Conservation (phyloP, 2,113 vertebrate species). For the Neoarius graeffei region DNA sequence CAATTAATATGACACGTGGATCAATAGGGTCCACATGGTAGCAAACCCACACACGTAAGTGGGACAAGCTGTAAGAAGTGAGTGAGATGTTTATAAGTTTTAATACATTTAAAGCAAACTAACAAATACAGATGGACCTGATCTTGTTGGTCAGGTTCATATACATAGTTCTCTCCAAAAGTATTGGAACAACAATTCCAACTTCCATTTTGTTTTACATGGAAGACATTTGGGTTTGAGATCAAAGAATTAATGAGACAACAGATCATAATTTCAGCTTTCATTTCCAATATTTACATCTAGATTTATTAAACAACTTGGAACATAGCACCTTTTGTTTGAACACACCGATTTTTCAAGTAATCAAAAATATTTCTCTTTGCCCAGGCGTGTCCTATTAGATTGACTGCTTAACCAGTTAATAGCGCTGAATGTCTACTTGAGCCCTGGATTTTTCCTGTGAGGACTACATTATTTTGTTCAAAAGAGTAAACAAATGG, state of each 20-base stretch:
- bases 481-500: neutral
- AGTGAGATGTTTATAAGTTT: neutral
- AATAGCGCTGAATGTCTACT: too few species aligned
- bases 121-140: neutral
- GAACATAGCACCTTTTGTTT: neutral
- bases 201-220: neutral
- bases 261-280: too few species aligned
- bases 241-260: neutral
- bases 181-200: neutral
- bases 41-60: too few species aligned
- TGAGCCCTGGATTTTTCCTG: neutral
- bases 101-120: neutral
- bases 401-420: too few species aligned
- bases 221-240: neutral
- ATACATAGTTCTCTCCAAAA: neutral
- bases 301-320: neutral
- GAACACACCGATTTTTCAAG: neutral
- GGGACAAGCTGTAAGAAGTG: too few species aligned
- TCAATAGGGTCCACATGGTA: too few species aligned
- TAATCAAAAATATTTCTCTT: too few species aligned
- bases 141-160: neutral
- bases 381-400: neutral
- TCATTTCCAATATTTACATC: neutral
- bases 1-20: too few species aligned
- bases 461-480: neutral